Conservation (phyloP, 1,140 invertebrate species). For the Drosophila miranda region DNA sequence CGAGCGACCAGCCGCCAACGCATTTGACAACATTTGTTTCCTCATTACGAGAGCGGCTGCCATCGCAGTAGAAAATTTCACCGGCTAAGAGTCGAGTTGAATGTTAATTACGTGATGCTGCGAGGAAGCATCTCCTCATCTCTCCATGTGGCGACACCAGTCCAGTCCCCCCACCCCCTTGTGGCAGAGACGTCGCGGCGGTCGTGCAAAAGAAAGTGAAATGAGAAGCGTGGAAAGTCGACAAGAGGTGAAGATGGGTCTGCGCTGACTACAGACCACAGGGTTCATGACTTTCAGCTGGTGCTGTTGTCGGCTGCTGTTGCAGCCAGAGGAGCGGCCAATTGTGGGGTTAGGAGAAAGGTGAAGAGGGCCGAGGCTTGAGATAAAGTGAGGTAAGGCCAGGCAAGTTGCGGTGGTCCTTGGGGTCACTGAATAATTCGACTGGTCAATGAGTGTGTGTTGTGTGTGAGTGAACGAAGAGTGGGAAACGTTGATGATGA, state of each 20-base stretch:
- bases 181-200: neutral
- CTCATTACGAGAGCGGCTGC: slow-evolving; percentile 50
- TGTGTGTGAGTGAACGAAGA: neutral
- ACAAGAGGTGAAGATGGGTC: slow-evolving; percentile 71
- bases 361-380: no score
- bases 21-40: slow-evolving; percentile 74
- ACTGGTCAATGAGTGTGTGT: slow-evolving; percentile 36
- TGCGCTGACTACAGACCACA: slow-evolving; percentile 31
- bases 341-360: no score
- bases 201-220: slow-evolving; percentile 72
- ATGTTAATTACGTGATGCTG: slow-evolving; percentile 67
- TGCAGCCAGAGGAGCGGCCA: no score
- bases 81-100: slow-evolving; percentile 35
- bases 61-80: slow-evolving; percentile 10
- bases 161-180: no score
- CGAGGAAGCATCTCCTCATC: slow-evolving; percentile 58
- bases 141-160: slow-evolving; percentile 40
- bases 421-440: slow-evolving; percentile 37
- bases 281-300: slow-evolving; percentile 71
- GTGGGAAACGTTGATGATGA: slow-evolving; percentile 10
- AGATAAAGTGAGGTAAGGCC: no score
- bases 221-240: slow-evolving; percentile 71
- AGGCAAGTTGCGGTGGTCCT: neutral
- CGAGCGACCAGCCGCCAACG: slow-evolving; percentile 50
- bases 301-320: slow-evolving; percentile 15